Percentiles rank a stretch among this genome's conserved stretches.
Evolutionary conservation across 2,888 invertebrate genomes (phyloP).

Genomic region (Prosapia bicincta): DNA sequence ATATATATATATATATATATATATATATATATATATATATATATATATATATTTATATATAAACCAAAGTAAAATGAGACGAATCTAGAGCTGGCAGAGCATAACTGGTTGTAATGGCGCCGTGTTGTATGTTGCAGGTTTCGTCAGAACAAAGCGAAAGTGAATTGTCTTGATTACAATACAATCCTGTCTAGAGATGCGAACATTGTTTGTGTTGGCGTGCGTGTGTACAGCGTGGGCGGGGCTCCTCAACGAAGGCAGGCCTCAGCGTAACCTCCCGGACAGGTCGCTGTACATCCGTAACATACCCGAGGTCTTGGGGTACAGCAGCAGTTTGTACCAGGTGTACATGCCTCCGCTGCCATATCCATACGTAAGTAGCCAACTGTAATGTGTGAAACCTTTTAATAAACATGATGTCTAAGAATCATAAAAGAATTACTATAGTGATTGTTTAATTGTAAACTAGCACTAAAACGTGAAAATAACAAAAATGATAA

Average conservation of each 20-base stretch:
- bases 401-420: no score
- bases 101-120: no score
- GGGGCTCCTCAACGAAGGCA: not conserved
- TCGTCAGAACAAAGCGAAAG: not conserved
- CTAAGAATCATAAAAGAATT: no score
- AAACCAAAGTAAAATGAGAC: no score
- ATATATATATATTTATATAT: no score
- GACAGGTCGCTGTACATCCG: conserved; percentile 25
- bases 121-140: not conserved
- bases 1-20: no score
- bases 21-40: no score
- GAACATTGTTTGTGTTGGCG: not conserved
- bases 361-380: conserved; percentile 3
- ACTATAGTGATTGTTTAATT: no score
- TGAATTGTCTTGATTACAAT: not conserved
- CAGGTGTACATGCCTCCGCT: conserved; percentile 16
- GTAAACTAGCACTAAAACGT: no score
- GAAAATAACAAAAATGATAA: no score
- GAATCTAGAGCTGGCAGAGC: no score
- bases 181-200: not conserved
- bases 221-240: not conserved
- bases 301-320: conserved; percentile 20
- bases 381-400: not conserved
- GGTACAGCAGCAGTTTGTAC: conserved; percentile 20
- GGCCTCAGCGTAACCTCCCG: not conserved